phyloP scores from a whole-genome alignment of 2,888 invertebrate genomes.

The Eulithis testata region DNA sequence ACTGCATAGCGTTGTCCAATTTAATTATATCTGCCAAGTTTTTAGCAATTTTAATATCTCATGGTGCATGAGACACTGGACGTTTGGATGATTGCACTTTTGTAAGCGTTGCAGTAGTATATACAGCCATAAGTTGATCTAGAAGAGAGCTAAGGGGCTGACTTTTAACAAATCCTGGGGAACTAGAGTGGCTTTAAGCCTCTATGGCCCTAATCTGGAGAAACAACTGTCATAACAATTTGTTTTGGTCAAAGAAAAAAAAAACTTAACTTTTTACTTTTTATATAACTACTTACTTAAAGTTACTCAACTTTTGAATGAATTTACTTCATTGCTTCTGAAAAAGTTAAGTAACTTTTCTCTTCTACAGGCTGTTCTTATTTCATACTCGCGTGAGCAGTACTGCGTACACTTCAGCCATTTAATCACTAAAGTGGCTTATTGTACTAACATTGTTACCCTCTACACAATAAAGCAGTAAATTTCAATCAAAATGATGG shows the following conservation, averaged over 20 bases:
- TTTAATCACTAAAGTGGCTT: conserved; percentile 81
- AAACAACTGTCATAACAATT: too few relatives aligned
- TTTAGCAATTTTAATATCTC: conserved; percentile 61
- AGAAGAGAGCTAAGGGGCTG: too few relatives aligned
- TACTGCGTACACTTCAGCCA: conserved; percentile 43
- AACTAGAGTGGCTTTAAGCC: too few relatives aligned
- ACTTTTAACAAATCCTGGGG: too few relatives aligned
- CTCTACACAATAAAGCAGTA: conserved; percentile 70
- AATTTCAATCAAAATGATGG: conserved; percentile 81
- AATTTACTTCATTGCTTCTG: too few relatives aligned
- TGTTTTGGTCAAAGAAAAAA: too few relatives aligned
- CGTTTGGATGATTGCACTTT: conserved; percentile 25
- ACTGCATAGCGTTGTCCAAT: conserved; percentile 66
- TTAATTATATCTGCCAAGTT: conserved; percentile 66
- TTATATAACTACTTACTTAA: too few relatives aligned
- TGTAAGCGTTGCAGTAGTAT: conserved; percentile 5
- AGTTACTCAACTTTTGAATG: too few relatives aligned
- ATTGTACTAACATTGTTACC: conserved; percentile 69
- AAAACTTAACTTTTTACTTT: too few relatives aligned
- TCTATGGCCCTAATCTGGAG: too few relatives aligned
- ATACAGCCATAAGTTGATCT: too few relatives aligned
- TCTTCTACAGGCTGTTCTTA: neutral
- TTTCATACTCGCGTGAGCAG: conserved; percentile 37
- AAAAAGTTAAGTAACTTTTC: too few relatives aligned
- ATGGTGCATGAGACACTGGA: conserved; percentile 8